Evolutionary conservation across 2,113 vertebrate genomes (phyloP).

Genomic region (Caranx ignobilis): DNA sequence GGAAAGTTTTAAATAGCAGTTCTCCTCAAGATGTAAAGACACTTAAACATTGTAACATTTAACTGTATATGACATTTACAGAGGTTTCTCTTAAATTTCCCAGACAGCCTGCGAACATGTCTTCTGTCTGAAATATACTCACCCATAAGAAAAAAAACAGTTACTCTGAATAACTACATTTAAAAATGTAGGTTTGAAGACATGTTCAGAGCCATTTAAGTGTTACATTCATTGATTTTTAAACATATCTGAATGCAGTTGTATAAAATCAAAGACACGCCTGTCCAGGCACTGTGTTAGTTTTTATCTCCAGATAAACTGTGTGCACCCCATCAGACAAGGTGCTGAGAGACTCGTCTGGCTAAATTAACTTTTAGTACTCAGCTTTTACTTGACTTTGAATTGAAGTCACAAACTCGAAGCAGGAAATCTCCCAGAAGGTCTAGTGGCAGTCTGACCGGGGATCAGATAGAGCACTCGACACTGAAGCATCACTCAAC

Average conservation of each 20-base stretch:
- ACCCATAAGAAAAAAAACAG: neutral
- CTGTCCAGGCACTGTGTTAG: neutral
- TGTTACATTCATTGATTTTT: neutral
- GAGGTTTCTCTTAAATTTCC: neutral
- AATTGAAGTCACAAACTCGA: conserved; percentile 18
- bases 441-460: conserved; percentile 11
- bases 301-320: conserved; percentile 28
- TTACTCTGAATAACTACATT: neutral
- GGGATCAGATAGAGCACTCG: conserved; percentile 23
- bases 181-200: neutral
- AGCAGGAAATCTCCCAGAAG: conserved; percentile 4
- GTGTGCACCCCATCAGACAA: conserved; percentile 16
- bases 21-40: conserved; percentile 9
- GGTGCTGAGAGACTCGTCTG: neutral
- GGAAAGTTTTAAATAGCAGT: neutral
- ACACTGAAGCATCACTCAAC: conserved; percentile 23
- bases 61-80: neutral
- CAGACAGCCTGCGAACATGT: no score
- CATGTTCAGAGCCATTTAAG: neutral
- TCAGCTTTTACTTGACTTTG: conserved; percentile 13
- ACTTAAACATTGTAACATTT: neutral
- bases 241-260: neutral
- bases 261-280: neutral
- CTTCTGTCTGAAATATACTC: neutral
- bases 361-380: conserved; percentile 23